Conservation (phyloP, 2,797 vertebrate genomes). For the Cossypha polioptera region DNA sequence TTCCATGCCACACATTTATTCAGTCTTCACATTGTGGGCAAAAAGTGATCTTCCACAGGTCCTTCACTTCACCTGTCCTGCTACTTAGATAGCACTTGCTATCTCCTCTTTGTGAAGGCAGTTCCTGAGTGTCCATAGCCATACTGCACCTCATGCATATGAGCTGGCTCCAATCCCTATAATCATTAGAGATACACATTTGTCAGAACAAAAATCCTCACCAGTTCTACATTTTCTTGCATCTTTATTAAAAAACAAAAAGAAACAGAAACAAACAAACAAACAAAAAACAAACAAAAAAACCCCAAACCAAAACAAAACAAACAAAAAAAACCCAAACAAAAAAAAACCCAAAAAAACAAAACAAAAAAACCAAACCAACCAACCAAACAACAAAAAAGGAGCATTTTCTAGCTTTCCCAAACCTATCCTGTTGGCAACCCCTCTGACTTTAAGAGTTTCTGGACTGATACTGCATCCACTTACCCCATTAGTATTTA, state of each 20-base stretch:
- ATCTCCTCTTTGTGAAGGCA: constrained; percentile 67
- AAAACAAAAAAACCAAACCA: no score
- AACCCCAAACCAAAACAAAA: no score
- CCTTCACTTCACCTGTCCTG: constrained; percentile 70
- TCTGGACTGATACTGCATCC: not conserved
- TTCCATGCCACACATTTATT: constrained; percentile 82
- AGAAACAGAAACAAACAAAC: no score
- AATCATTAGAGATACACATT: not conserved
- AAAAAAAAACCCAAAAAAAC: no score
- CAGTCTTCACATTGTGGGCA: constrained; percentile 73
- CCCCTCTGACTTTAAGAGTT: not conserved
- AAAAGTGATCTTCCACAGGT: constrained; percentile 78
- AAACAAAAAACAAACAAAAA: no score
- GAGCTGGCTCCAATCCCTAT: constrained; percentile 76
- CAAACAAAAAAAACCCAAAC: no score
- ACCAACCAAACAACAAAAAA: no score
- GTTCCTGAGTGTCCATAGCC: constrained; percentile 77
- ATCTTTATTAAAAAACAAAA: not conserved
- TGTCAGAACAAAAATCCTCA: not conserved
- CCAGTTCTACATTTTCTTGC: not conserved
- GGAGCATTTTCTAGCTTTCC: not conserved
- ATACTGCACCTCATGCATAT: constrained; percentile 82
- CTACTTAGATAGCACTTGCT: constrained; percentile 69
- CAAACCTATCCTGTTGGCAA: not conserved
- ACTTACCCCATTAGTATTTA: not conserved